Conservation (phyloP, 2,113 vertebrate species). For the Eudyptes chrysolophus region DNA sequence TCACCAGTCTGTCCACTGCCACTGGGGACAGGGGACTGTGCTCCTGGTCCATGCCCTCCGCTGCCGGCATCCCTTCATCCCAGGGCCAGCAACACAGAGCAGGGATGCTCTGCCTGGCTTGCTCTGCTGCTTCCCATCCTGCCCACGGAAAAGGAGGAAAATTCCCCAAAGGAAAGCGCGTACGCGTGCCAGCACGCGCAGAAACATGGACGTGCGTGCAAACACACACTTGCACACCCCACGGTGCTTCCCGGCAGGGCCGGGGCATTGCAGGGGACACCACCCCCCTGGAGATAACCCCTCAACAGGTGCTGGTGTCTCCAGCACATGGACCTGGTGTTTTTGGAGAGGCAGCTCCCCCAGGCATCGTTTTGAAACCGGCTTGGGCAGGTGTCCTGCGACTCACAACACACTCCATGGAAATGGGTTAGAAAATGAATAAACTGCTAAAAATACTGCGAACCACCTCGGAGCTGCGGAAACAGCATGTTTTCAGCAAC, state of each 20-base stretch:
- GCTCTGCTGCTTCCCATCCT: background rate
- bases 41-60: background rate
- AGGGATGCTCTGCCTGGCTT: background rate
- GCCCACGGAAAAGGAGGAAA: background rate
- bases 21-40: too few species aligned
- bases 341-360: background rate
- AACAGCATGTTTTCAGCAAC: background rate
- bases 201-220: background rate
- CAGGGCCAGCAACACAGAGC: background rate
- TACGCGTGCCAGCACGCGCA: rapidly evolving
- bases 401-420: rapidly evolving
- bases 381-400: background rate
- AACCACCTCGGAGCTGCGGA: background rate
- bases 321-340: rapidly evolving
- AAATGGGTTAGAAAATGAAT: background rate
- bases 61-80: background rate
- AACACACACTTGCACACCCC: too few species aligned
- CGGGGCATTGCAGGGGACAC: background rate
- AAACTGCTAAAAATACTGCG: background rate
- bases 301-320: rapidly evolving
- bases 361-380: background rate
- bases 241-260: background rate
- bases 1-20: too few species aligned
- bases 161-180: rapidly evolving
- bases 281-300: background rate